These are phyloP conservation scores for Chlorodrepanis virens DNA, from an alignment of 2,113 vertebrate genomes.

Conservation along the genomic window DNA sequence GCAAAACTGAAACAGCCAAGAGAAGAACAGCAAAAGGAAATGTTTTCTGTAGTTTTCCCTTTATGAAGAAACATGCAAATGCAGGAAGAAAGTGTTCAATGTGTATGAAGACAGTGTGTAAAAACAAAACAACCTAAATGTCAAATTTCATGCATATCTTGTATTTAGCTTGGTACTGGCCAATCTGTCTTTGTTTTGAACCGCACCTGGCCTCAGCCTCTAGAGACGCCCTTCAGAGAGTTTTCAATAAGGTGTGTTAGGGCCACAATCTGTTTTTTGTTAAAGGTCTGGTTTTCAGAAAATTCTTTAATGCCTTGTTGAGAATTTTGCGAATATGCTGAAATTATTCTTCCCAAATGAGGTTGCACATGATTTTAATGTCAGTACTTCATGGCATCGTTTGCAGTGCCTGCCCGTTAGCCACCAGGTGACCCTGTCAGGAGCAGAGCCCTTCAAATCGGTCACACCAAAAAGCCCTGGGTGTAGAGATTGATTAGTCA, in stretches of 20 bases:
- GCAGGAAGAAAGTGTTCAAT: background rate
- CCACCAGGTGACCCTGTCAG: background rate
- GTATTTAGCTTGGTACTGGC: background rate
- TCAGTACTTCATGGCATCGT: accelerated
- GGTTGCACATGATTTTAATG: background rate
- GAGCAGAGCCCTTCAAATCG: background rate
- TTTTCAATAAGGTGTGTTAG: background rate
- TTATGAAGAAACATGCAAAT: background rate
- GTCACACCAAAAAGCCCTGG: background rate
- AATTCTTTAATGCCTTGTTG: background rate
- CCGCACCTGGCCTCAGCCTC: background rate
- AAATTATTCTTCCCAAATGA: background rate
- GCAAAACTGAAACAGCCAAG: background rate
- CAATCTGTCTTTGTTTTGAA: background rate
- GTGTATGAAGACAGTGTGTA: accelerated
- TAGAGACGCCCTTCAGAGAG: background rate
- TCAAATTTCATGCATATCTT: background rate
- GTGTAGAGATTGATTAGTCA: accelerated
- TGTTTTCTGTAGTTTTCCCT: background rate
- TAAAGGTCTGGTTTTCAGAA: background rate
- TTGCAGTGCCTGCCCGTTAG: background rate
- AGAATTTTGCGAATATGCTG: background rate
- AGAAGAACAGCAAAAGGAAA: background rate
- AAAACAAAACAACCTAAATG: background rate
- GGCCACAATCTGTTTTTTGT: background rate